Evolutionary conservation across 2,888 invertebrate genomes (phyloP), one percentile per base, ranked within the genome.

Genomic region (Eupithecia abbreviata): DNA sequence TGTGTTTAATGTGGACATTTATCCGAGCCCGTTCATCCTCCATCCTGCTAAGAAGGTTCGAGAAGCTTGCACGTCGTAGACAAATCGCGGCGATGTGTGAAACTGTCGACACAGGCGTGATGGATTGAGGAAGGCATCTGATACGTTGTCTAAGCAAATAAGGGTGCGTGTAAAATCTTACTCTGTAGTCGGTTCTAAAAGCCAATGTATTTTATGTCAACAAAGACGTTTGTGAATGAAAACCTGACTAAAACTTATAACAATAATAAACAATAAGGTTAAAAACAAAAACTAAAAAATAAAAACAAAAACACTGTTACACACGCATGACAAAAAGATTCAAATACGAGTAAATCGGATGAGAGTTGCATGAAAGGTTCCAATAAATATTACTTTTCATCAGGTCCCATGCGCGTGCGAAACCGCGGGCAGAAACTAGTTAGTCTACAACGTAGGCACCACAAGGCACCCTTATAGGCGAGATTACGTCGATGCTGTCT

Each of bases 401-500:
- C 30, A 30, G 30, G 30, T 30, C 30, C 30, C 30, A 30, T 30
- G 30, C 30, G 30, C 30, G 30, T 30, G 30, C 30, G 30, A 30
- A 30, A 30, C 30, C 30, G 30, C 30, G 30, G 30, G 30, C 30
- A 30, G 30, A 30, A 30, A 30, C 30, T 30, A 30, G 0, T 30
- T 30, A 30, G 30, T 30, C 30, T 30, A 30, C 30, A 30, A 30
- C 30, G 30, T 1, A 30, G 30, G 30, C 30, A 30, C 30, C 30
- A 30, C 30, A 30, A 30, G 30, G 30, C 30, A 30, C 41, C 68
- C 7, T 45, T 18, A 68, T 84, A 83, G 83, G 82, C 82, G 72
- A 85, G 87, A 88, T 89, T 87, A 86, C 84, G 81, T 79, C 77
- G 80, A 82, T 80, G 83, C 68, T 81, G 85, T 83, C 82, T 83